Percentiles rank a stretch among this genome's conserved stretches.
phyloP scores from a whole-genome alignment of 1,140 invertebrate genomes.

The Papilio aristodemus region DNA sequence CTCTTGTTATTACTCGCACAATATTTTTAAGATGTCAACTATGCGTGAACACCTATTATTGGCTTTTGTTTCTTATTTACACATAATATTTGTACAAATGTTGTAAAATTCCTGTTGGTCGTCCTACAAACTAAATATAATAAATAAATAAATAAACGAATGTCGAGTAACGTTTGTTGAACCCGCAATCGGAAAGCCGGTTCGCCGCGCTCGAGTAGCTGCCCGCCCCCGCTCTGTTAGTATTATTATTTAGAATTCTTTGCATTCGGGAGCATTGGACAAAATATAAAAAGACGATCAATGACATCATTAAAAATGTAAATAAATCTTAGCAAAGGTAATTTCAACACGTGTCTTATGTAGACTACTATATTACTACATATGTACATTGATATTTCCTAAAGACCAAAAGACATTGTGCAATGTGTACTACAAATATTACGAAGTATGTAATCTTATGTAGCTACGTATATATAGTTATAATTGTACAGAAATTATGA shows the following conservation, averaged over 20 bases:
- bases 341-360: not conserved
- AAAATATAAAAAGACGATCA: too few relatives aligned
- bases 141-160: not conserved
- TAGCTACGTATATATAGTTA: not conserved
- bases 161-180: constrained; percentile 4
- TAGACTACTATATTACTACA: not conserved
- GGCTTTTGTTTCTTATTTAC: too few relatives aligned
- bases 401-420: not conserved
- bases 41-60: too few relatives aligned
- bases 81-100: too few relatives aligned
- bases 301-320: too few relatives aligned
- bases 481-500: not conserved
- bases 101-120: too few relatives aligned
- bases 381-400: not conserved
- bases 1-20: too few relatives aligned
- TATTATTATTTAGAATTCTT: not conserved
- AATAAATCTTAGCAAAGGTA: too few relatives aligned
- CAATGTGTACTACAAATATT: not conserved
- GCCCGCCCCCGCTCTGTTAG: not conserved
- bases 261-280: not conserved
- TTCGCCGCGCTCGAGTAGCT: not conserved
- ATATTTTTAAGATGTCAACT: too few relatives aligned
- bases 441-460: not conserved
- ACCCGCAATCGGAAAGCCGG: not conserved
- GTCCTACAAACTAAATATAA: too few relatives aligned